Conservation (phyloP, 1,140 invertebrate genomes). For the Anagrus nilaparvatae region DNA sequence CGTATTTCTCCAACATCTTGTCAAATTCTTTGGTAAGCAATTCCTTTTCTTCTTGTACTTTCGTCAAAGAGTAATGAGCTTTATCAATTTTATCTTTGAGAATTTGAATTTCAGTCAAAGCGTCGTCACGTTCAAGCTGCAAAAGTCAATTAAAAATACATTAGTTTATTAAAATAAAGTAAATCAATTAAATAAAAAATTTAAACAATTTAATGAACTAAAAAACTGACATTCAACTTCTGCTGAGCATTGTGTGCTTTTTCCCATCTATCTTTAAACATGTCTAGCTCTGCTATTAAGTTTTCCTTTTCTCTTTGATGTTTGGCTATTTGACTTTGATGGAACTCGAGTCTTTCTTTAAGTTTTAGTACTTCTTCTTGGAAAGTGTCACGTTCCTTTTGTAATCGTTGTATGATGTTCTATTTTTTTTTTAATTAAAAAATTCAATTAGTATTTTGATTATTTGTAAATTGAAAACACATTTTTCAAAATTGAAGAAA, state of each 20-base stretch:
- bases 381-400: constrained; percentile 77
- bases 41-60: constrained; percentile 80
- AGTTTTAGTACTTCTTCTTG: constrained; percentile 71
- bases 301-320: constrained; percentile 77
- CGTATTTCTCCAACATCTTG: constrained; percentile 86
- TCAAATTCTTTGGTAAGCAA: constrained; percentile 81
- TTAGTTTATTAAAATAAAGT: no score
- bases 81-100: constrained; percentile 86
- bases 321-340: constrained; percentile 68
- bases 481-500: not conserved
- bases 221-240: constrained; percentile 58
- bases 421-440: constrained; percentile 24
- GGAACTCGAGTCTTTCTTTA: constrained; percentile 68
- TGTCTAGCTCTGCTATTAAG: constrained; percentile 71
- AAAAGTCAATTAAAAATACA: constrained; percentile 24
- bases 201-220: no score
- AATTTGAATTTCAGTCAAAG: constrained; percentile 73
- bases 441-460: constrained; percentile 4
- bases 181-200: no score
- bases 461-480: not conserved
- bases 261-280: constrained; percentile 79
- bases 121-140: constrained; percentile 77
- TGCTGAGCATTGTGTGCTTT: constrained; percentile 74
- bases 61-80: constrained; percentile 63
- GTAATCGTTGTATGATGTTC: constrained; percentile 61